These are phyloP conservation scores for Apostichopus leukothele DNA, from an alignment of 53 echinoderm and acorn worm genomes.

Conservation along the genomic window DNA sequence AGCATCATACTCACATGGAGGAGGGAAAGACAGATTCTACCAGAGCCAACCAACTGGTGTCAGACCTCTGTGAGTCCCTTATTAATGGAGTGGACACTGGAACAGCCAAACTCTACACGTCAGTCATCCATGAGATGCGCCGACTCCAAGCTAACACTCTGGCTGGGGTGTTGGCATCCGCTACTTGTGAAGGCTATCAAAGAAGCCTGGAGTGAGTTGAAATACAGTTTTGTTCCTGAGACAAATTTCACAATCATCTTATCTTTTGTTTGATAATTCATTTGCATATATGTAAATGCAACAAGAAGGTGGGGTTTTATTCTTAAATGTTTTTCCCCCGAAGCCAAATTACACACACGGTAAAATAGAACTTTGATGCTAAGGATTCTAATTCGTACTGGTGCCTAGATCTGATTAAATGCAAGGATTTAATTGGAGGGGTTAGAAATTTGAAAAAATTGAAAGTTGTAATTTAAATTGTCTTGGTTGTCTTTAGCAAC, in stretches of 20 bases:
- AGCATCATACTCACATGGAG: slow-evolving; percentile 43
- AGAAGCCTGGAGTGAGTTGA: slow-evolving; percentile 7
- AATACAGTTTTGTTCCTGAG: background rate
- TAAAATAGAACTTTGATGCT: too few species aligned
- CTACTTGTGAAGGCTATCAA: background rate
- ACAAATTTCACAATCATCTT: background rate
- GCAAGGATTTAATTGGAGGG: too few species aligned
- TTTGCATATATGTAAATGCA: too few species aligned
- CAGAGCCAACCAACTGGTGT: slow-evolving; percentile 44
- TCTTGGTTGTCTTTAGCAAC: too few species aligned
- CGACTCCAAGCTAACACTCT: slow-evolving; percentile 25
- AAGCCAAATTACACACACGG: too few species aligned
- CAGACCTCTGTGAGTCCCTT: slow-evolving; percentile 36
- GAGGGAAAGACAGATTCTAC: slow-evolving; percentile 29
- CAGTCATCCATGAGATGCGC: slow-evolving; percentile 51
- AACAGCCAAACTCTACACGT: slow-evolving; percentile 61
- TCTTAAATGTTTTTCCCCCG: too few species aligned
- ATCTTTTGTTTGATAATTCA: background rate
- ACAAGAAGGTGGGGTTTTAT: too few species aligned
- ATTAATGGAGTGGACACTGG: slow-evolving; percentile 37
- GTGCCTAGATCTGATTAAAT: too few species aligned
- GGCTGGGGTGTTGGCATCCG: slow-evolving; percentile 7
- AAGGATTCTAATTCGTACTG: too few species aligned
- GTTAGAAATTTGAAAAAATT: too few species aligned
- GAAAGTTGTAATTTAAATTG: too few species aligned